phyloP scores from a whole-genome alignment of 2,797 vertebrate species.

The Triplophysa bombifrons region DNA sequence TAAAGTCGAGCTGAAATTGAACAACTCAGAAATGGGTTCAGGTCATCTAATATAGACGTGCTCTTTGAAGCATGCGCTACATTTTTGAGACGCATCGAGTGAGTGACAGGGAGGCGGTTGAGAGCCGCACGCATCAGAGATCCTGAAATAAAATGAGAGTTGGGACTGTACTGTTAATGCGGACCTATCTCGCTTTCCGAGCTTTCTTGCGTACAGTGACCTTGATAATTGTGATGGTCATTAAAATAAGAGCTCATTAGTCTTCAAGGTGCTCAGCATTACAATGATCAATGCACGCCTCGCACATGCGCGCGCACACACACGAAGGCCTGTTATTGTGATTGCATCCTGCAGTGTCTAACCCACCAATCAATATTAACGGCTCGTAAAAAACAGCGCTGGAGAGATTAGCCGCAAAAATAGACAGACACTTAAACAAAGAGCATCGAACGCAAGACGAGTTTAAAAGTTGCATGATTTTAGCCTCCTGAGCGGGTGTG shows the following conservation, averaged over 20 bases:
- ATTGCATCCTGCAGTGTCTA: constrained; percentile 73
- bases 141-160: background rate
- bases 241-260: constrained; percentile 84
- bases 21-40: background rate
- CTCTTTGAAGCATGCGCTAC: background rate
- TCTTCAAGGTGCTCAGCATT: constrained; percentile 82
- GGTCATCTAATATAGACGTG: background rate
- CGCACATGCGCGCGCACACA: constrained; percentile 65
- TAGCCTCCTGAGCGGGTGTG: background rate
- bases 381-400: constrained; percentile 74
- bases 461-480: constrained; percentile 11
- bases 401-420: constrained; percentile 70
- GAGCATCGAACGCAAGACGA: constrained; percentile 54
- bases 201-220: constrained; percentile 63
- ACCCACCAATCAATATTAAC: constrained; percentile 80
- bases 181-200: background rate
- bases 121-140: background rate
- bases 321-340: constrained; percentile 80
- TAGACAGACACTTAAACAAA: constrained; percentile 75
- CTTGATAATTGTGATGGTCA: constrained; percentile 82
- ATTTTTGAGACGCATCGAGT: background rate
- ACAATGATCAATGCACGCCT: constrained; percentile 80
- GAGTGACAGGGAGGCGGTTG: background rate
- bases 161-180: background rate
- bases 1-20: background rate